Base-by-base conservation (phyloP, 2,113 vertebrate genomes). In the Dromas ardeola region DNA sequence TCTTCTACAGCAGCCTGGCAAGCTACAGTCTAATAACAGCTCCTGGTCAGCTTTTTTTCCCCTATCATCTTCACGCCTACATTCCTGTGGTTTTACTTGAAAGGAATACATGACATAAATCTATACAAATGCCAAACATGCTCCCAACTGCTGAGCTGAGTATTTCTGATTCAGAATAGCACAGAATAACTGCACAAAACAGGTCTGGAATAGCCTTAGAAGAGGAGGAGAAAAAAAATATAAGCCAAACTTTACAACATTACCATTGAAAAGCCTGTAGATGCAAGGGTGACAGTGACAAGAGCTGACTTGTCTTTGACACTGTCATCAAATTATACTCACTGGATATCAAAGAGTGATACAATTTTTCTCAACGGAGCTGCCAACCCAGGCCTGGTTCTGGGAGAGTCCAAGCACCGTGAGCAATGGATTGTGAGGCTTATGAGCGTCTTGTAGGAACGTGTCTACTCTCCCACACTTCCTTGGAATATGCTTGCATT, bases 41-140 rank as follows among this genome's bases (percentile, higher is more conserved):
- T 97, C 71, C 85, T 74, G 77, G 82, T 50, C 90, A 89, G 40
- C 50, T 50, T 36, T 91, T 71, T 74, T 70, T 23, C 49, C 66
- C 40, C 70, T 86, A 1, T 79, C 88, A 47, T 83, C 86, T 56
- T 73, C 12, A 19, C 0, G 8, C 62, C 36, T 90, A 40, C 66
- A 42, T 88, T 96, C 83, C 74, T 90, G 88, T 45, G 88, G 93
- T 86, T 95, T 93, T 78, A 65, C 72, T 92, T 94, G 76, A 90
- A 87, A 95, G 43, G 53, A 81, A 71, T 61, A 85, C 4, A 10
- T 61, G 55, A 89, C 67, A 71, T 52, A 96, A 89, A 97, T 79
- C 83, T 81, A 36, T 50, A 73, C 53, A 77, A 90, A 69, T 70
- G 62, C 66, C 67, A 92, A 81, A 72, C 26, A 55, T 76, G 23